phyloP scores from a whole-genome alignment of 2,888 invertebrate genomes.

The Ennomos erosarius region DNA sequence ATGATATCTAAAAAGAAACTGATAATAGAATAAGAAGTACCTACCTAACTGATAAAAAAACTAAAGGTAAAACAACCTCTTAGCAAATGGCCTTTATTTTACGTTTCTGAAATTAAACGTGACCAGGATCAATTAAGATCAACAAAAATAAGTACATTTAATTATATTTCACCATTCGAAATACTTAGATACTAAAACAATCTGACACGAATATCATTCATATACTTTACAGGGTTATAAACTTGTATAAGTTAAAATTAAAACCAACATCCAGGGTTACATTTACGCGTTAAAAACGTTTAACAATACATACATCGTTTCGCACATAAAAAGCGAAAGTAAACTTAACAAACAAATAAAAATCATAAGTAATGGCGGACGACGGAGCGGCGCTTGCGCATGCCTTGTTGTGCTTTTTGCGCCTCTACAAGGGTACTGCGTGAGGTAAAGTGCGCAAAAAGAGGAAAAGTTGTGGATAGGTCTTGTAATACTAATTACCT shows the following conservation, averaged over 20 bases:
- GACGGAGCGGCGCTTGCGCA: constrained; percentile 58
- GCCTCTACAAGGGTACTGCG: constrained; percentile 49
- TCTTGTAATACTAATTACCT: constrained; percentile 37
- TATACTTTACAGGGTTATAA: constrained; percentile 45
- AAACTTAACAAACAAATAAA: constrained; percentile 51
- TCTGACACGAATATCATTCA: constrained; percentile 39
- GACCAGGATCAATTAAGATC: too few relatives aligned
- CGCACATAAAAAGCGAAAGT: constrained; percentile 44
- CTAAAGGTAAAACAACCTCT: too few relatives aligned
- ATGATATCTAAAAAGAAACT: too few relatives aligned
- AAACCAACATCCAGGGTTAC: constrained; percentile 45
- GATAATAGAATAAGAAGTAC: too few relatives aligned
- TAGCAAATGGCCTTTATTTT: too few relatives aligned
- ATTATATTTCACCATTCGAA: too few relatives aligned
- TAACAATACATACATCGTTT: constrained; percentile 52
- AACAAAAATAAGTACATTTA: too few relatives aligned
- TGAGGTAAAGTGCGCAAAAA: constrained; percentile 28
- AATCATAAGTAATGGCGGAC: constrained; percentile 52
- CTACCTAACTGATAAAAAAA: too few relatives aligned
- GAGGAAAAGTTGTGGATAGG: constrained; percentile 13
- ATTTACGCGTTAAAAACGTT: constrained; percentile 46
- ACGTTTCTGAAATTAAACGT: too few relatives aligned
- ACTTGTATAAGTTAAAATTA: constrained; percentile 37
- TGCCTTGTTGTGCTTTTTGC: constrained; percentile 47
- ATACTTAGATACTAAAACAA: constrained; percentile 8